Evolutionary conservation across 2,888 invertebrate genomes (phyloP), one percentile per base, ranked within the genome.

Genomic region (Pandemis corylana): DNA sequence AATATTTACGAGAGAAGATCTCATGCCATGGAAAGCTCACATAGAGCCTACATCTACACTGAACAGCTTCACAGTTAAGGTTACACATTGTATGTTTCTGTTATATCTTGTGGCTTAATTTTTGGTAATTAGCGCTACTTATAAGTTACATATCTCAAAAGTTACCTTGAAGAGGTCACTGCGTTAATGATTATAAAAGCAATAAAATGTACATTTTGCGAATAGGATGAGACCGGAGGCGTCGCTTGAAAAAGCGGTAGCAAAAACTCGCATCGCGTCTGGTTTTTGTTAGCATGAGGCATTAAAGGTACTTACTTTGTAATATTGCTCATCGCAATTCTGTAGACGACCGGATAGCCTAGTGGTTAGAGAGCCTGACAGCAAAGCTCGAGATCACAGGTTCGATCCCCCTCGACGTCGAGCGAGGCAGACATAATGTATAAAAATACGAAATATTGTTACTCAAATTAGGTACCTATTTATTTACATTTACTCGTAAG

Each of bases 111-210:
- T 59, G 12, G 28, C 12, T 59, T 28, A 1, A 12, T 59, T 59
- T 28, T 36, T 28, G 12, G 59, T 28, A 28, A 7, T 59, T 28
- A 59, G 10, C 28, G 28, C 12, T 49, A 65, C 28, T 36, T 36
- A 36, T 36, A 36, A 36, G 28, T 41, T 49, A 44, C 9, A 13
- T 36, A 41, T 13, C 5, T 67, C 41, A 36, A 46, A 53, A 28
- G 74, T 62, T 65, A 65, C 65, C 74, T 70, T 73, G 73, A 49
- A 59, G 64, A 73, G 46, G 73, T 73, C 49, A 59, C 65, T 41
- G 56, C 36, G 63, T 49, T 59, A 44, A 28, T 12, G 36, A 70
- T 69, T 51, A 66, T 44, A 74, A 69, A 49, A 41, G 65, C 42
- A 64, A 59, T 64, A 69, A 51, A 69, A 65, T 73, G 53, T 65